phyloP scores from a whole-genome alignment of 2,797 vertebrate genomes.

The Poecilia wingei region DNA sequence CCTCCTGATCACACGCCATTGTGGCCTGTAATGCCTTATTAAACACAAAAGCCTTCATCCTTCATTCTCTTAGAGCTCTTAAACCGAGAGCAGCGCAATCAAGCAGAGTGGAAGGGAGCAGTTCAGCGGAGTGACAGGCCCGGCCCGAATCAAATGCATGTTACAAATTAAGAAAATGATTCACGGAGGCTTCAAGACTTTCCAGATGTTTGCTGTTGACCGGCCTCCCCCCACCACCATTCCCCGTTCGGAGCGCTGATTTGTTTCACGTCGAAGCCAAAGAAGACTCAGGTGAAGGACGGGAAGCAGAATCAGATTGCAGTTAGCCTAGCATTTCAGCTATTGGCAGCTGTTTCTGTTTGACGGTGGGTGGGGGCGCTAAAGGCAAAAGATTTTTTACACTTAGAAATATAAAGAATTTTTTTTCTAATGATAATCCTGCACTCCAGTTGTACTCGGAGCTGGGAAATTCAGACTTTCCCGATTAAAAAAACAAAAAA shows the following conservation, averaged over 20 bases:
- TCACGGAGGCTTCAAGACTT: slow-evolving; percentile 36
- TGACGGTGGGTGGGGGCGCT: background rate
- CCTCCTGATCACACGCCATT: slow-evolving; percentile 36
- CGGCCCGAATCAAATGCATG: slow-evolving; percentile 46
- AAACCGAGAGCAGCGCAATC: slow-evolving; percentile 48
- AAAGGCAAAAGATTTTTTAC: background rate
- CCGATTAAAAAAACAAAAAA: too few relatives aligned
- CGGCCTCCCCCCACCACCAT: background rate
- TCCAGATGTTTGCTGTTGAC: slow-evolving; percentile 66
- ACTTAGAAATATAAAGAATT: background rate
- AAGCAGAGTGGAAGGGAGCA: slow-evolving; percentile 39
- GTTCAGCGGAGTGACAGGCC: slow-evolving; percentile 26
- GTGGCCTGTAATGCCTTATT: slow-evolving; percentile 43
- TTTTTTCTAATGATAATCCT: background rate
- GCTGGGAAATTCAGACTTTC: too few relatives aligned
- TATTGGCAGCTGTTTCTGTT: background rate
- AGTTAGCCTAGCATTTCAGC: background rate
- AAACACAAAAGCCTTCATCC: slow-evolving; percentile 48
- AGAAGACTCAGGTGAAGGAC: slow-evolving; percentile 40
- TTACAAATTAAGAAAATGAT: slow-evolving; percentile 53
- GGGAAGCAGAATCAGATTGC: slow-evolving; percentile 4
- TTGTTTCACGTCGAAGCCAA: slow-evolving; percentile 41
- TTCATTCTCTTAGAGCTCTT: slow-evolving; percentile 44
- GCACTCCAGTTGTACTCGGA: too few relatives aligned
- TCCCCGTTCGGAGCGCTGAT: slow-evolving; percentile 39